Conservation (phyloP, 2,113 vertebrate species). For the Epinephelus lanceolatus region DNA sequence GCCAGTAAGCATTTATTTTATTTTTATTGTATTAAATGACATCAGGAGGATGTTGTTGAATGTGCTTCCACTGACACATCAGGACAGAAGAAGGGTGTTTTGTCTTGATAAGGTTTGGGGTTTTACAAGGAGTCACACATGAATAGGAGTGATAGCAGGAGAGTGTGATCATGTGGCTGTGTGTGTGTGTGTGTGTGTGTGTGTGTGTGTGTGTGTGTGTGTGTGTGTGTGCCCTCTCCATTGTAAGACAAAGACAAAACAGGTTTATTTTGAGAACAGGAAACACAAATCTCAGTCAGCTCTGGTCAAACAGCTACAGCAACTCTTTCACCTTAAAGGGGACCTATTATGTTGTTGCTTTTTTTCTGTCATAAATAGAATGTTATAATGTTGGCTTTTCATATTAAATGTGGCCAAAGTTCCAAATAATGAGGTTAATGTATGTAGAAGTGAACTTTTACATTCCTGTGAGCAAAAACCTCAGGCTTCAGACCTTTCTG, state of each 20-base stretch:
- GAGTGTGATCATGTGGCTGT: conserved; percentile 21
- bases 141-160: conserved; percentile 40
- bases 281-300: conserved; percentile 69
- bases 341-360: too few relatives aligned
- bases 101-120: conserved; percentile 69
- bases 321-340: not conserved
- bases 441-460: too few relatives aligned
- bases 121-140: conserved; percentile 44
- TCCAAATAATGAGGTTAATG: too few relatives aligned
- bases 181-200: conserved; percentile 16
- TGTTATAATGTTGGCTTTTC: too few relatives aligned
- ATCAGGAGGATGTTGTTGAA: conserved; percentile 24
- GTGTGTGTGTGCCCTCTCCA: conserved; percentile 38
- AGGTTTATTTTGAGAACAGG: conserved; percentile 78
- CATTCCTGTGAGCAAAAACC: too few relatives aligned
- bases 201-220: conserved; percentile 11
- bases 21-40: not conserved
- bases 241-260: conserved; percentile 78
- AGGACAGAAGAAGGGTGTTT: conserved; percentile 60
- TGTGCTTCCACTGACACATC: not conserved
- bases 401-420: too few relatives aligned
- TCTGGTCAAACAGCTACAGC: conserved; percentile 41
- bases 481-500: too few relatives aligned
- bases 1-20: not conserved
- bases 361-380: too few relatives aligned